Evolutionary conservation across 2,797 vertebrate species (phyloP), one percentile per base, ranked within the genome.

Genomic region (Dicrostonyx torquatus): DNA sequence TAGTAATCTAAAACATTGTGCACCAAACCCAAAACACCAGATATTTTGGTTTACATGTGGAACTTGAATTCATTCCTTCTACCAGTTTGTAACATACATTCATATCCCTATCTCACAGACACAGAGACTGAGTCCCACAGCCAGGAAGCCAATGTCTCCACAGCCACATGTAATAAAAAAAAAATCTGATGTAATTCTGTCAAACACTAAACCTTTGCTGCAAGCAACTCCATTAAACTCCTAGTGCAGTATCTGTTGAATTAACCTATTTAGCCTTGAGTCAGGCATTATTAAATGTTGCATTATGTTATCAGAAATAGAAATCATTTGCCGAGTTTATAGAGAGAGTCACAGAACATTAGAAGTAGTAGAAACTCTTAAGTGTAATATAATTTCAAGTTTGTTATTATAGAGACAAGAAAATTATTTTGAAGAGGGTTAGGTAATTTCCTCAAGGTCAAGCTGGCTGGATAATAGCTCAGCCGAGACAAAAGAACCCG

Each of bases 381-480:
- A 96, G 64, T 40, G 77, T 92, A 68, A 87, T 55, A 31, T 92
- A 94, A 93, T 93, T 85, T 94, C 78, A 91, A 89, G 43, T 73
- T 94, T 22, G 26, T 94, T 91, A 89, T 84, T 70, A 93, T 14
- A 93, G n/a, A 93, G 66, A 73, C 62, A 68, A 93, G 84, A 90
- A 93, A n/a, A 87, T 91, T 87, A 82, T 95, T 97, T 90, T 93
- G 87, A 96, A 95, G 77, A 94, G 18, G 43, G 18, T 84, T 94
- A 89, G 90, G 58, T 89, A 92, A 96, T 66, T 95, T 95, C 66
- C 37, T 31, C 89, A 84, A 82, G 29, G 87, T 95, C 85, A 93
- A 85, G 48, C n/a, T 62, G 40, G 22, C 48, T 94, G 79, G 34
- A 48, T 87, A 84, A 78, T 70, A 75, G 73, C 37, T 91, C 48